phyloP scores from a whole-genome alignment of 1,140 invertebrate species.

The Notospermus geniculatus region DNA sequence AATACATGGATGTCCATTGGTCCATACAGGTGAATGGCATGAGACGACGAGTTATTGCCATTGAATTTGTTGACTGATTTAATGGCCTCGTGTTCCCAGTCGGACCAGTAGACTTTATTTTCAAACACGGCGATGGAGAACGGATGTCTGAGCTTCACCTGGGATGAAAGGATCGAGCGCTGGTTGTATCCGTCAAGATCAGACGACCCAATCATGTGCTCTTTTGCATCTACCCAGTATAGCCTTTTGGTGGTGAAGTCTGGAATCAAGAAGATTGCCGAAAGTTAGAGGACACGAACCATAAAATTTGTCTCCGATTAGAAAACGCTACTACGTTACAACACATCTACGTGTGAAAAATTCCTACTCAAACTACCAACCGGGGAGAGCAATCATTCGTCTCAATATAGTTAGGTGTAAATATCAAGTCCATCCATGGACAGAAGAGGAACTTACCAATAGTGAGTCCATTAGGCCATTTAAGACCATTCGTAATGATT shows the following conservation, averaged over 20 bases:
- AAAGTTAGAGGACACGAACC: no score
- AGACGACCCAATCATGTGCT: constrained; percentile 50
- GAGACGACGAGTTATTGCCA: constrained; percentile 67
- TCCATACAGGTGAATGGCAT: constrained; percentile 49
- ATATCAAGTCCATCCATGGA: no score
- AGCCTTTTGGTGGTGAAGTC: constrained; percentile 64
- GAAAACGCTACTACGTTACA: no score
- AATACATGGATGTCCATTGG: constrained; percentile 82
- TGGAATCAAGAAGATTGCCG: no score
- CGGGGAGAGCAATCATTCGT: no score
- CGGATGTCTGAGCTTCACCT: constrained; percentile 58
- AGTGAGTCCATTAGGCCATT: constrained; percentile 61
- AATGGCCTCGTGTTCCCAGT: constrained; percentile 92
- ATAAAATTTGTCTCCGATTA: no score
- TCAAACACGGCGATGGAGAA: constrained; percentile 60
- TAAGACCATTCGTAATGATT: constrained; percentile 28
- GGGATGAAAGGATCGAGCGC: constrained; percentile 46
- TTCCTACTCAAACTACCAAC: no score
- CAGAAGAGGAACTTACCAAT: constrained; percentile 44
- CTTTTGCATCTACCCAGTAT: constrained; percentile 95
- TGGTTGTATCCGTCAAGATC: constrained; percentile 66
- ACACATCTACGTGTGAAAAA: no score
- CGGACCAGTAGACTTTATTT: constrained; percentile 94
- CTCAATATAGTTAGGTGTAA: no score
- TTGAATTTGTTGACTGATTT: constrained; percentile 89